Evolutionary conservation across 1,140 invertebrate genomes (phyloP).

Genomic region (Zaprionus ornatus): DNA sequence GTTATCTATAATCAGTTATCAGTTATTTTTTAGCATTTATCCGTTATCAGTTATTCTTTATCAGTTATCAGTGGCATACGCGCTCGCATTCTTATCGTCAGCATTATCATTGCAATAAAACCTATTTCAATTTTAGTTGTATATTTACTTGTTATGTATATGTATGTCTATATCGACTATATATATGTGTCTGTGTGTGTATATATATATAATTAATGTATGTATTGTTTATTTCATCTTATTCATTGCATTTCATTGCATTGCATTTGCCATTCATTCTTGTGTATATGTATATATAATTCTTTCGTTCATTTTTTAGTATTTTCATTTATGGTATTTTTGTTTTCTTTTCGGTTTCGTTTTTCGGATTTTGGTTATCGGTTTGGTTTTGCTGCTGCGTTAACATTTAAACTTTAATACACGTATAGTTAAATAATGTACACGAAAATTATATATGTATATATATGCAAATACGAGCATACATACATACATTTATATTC

Average conservation of each 20-base stretch:
- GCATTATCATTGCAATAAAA: conserved; percentile 71
- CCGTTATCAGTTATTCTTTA: conserved; percentile 13
- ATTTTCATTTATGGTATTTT: conserved; percentile 23
- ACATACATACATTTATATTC: conserved; percentile 8
- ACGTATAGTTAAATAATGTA: conserved; percentile 81
- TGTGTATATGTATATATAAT: conserved; percentile 81
- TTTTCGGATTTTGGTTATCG: conserved; percentile 25
- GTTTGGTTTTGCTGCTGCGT: conserved; percentile 56
- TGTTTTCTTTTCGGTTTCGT: conserved; percentile 30
- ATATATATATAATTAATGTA: conserved; percentile 63
- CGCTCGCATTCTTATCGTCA: conserved; percentile 30
- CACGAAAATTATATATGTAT: conserved; percentile 62
- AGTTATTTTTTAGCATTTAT: conserved; percentile 32
- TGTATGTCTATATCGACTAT: conserved; percentile 69
- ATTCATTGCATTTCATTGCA: conserved; percentile 25
- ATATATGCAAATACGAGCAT: conserved; percentile 11
- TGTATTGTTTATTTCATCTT: conserved; percentile 24
- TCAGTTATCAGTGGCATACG: conserved; percentile 28
- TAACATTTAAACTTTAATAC: conserved; percentile 75
- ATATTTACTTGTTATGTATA: conserved; percentile 74
- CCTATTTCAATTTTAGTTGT: conserved; percentile 75
- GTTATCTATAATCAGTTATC: conserved; percentile 9
- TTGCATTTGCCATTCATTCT: conserved; percentile 25
- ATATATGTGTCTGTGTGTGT: conserved; percentile 26
- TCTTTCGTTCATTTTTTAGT: conserved; percentile 23